Conservation (phyloP, 2,888 invertebrate genomes). For the Drosophila glabriapex region DNA sequence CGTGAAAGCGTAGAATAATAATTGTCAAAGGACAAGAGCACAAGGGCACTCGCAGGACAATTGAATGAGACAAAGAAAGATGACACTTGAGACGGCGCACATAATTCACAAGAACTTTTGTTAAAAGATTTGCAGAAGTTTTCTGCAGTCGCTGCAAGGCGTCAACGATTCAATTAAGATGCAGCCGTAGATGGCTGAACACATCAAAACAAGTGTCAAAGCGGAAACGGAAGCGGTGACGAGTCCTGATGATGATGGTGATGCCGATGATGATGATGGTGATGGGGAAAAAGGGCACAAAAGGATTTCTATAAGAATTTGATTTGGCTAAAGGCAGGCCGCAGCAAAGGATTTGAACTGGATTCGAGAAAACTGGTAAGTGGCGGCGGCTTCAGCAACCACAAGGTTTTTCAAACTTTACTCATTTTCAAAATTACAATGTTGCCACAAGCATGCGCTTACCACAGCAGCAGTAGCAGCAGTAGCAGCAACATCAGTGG, state of each 20-base stretch:
- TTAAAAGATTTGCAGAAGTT: conserved; percentile 73
- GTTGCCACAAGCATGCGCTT: conserved; percentile 77
- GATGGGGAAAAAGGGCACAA: conserved; percentile 12
- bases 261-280: fast-evolving
- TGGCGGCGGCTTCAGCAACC: conserved; percentile 33
- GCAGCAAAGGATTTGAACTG: conserved; percentile 49
- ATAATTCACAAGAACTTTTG: conserved; percentile 64
- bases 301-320: conserved; percentile 75
- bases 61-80: conserved; percentile 64
- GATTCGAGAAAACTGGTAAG: conserved; percentile 4
- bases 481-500: background rate
- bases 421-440: conserved; percentile 84
- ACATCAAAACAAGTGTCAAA: conserved; percentile 76
- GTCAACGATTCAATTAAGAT: conserved; percentile 62
- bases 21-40: conserved; percentile 63
- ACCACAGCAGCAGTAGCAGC: conserved; percentile 52
- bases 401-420: conserved; percentile 82
- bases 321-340: conserved; percentile 67
- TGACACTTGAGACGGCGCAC: conserved; percentile 75
- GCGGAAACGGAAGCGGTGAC: conserved; percentile 74
- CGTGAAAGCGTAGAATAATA: conserved; percentile 47
- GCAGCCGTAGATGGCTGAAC: background rate
- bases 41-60: conserved; percentile 38
- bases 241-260: conserved; percentile 21
- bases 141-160: conserved; percentile 60